Evolutionary conservation across 2,888 invertebrate species (phyloP).

Genomic region (Calliscelio sp.): DNA sequence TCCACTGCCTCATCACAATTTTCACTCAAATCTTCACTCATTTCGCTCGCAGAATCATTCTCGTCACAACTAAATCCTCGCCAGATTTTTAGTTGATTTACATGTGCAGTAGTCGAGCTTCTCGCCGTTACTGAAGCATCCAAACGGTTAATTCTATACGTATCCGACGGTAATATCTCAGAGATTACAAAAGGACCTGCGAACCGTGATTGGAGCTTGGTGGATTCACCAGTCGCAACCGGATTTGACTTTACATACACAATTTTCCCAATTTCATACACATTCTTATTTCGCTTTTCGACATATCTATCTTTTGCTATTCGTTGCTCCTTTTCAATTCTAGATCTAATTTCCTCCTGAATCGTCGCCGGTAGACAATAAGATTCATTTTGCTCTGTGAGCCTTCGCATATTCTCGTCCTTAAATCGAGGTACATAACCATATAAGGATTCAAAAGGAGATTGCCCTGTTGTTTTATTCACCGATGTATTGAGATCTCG

Average conservation of each 20-base stretch:
- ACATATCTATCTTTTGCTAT: neutral
- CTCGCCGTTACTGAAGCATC: neutral
- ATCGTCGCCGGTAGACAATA: neutral
- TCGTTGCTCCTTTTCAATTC: neutral
- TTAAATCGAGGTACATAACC: neutral
- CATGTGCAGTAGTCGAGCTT: neutral
- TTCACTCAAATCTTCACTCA: no score
- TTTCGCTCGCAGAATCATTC: neutral
- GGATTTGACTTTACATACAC: neutral
- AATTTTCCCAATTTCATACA: neutral
- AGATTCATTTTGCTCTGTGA: neutral
- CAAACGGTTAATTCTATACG: neutral
- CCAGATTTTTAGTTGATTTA: neutral
- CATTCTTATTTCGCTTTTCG: neutral
- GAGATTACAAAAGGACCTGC: neutral
- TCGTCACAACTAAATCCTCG: neutral
- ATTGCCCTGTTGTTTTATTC: neutral
- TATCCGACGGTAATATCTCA: neutral
- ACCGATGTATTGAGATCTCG: neutral
- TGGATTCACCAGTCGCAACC: conserved; percentile 52
- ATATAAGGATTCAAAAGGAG: neutral
- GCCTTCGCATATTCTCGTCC: neutral
- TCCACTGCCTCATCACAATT: no score
- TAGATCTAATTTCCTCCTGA: neutral
- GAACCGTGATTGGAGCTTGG: neutral